Conservation (phyloP, 2,113 vertebrate species). For the Boleophthalmus pectinirostris region DNA sequence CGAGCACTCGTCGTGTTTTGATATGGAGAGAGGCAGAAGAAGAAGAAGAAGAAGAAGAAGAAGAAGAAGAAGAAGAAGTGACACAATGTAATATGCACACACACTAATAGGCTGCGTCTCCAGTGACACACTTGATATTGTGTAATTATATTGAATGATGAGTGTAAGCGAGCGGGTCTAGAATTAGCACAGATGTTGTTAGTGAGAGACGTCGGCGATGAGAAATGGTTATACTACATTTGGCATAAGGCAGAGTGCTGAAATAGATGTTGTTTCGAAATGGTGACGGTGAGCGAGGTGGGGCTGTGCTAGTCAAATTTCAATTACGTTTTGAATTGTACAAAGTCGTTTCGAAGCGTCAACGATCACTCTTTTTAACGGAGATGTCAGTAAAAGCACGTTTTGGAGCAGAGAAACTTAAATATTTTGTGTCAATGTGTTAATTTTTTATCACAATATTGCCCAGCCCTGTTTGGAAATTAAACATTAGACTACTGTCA, state of each 20-base stretch:
- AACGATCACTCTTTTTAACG: too few relatives aligned
- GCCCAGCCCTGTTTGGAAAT: too few relatives aligned
- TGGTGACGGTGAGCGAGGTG: neutral
- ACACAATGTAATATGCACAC: conserved; percentile 15
- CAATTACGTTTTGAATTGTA: too few relatives aligned
- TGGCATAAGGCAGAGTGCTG: neutral
- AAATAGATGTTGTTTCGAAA: neutral
- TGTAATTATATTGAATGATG: neutral
- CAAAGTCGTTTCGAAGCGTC: too few relatives aligned
- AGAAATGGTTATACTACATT: neutral
- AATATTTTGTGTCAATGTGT: too few relatives aligned
- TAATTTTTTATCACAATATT: too few relatives aligned
- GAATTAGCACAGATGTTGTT: neutral
- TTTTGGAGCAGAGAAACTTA: too few relatives aligned
- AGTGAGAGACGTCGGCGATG: neutral
- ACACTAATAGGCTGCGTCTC: conserved; percentile 19
- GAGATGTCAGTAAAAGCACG: too few relatives aligned
- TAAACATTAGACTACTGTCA: too few relatives aligned
- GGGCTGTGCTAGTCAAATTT: too few relatives aligned
- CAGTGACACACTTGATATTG: conserved; percentile 7
- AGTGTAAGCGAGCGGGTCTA: neutral
- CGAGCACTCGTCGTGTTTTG: neutral
- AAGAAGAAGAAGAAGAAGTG: conserved; percentile 17
- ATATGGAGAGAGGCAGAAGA: conserved; percentile 4
- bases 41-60: too few relatives aligned